Evolutionary conservation across 2,113 vertebrate species (phyloP), one percentile per base, ranked within the genome.

Genomic region (Oreochromis aureus): DNA sequence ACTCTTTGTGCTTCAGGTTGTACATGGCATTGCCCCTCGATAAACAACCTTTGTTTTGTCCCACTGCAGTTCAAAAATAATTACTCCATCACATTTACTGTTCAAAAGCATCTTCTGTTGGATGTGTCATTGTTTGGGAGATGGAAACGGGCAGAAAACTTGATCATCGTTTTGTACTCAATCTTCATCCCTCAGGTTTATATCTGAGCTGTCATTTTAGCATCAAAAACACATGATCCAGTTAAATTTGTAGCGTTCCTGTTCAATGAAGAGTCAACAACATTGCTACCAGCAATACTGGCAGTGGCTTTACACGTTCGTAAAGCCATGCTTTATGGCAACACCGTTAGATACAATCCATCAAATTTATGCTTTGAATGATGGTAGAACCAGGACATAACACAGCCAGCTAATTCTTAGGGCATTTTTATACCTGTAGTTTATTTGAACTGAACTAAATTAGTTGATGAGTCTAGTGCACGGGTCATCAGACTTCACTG

Each of bases 1-100:
- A 54, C 46, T 80, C 59, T 39, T 80, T 41, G 9, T 15, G 92
- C 91, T 87, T 30, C 32, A 80, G 89, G 93, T 91, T 80, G 59
- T 54, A 41, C 61, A 87, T 91, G 93, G 55, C 89, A 86, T 92
- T 92, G 90, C 16, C 85, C 30, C 22, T 59, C 53, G 5, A 90
- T 59, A 82, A 82, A 85, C 59, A 59, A 82, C 44, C 81, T 84
- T 83, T 90, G 80, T 80, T 89, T 87, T 91, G 48, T 73, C 34
- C 44, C 34, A n/a, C 30, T 85, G 24, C 18, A 59, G 30, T 87
- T 48, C 81, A 78, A 24, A 89, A 85, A 86, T 85, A 53, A 51
- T 39, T 13, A 87, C 22, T 61, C 19, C 30, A 56, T 88, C 11
- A 39, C 55, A 53, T 16, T 13, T 10, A 27, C 5, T 58, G 7